These are phyloP conservation scores for Zootoca vivipara DNA, from an alignment of 2,113 vertebrate genomes.

Conservation along the genomic window DNA sequence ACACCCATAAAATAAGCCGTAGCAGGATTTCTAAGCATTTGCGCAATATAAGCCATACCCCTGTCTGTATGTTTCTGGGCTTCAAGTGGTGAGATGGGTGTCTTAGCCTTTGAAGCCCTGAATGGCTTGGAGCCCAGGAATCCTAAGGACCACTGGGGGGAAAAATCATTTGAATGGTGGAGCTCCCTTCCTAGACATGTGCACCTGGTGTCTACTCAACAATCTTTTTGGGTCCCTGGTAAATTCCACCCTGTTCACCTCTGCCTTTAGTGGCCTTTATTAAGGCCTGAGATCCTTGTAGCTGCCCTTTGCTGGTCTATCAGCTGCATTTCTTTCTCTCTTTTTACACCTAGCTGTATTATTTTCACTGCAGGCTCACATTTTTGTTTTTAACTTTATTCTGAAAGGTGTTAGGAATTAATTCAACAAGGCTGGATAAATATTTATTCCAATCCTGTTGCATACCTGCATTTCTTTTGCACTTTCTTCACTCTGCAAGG, in stretches of 20 bases:
- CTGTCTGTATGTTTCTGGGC: not conserved
- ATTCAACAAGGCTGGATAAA: not conserved
- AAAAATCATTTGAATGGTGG: not conserved
- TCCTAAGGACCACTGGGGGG: too few species aligned
- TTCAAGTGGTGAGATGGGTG: not conserved
- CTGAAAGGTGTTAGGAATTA: not conserved
- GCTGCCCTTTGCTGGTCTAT: not conserved
- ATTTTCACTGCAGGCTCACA: not conserved
- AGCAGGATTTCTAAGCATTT: too few species aligned
- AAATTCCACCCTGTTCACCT: not conserved
- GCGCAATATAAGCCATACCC: too few species aligned
- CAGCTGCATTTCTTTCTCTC: too few species aligned
- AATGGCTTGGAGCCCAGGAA: not conserved
- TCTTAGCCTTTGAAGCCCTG: not conserved
- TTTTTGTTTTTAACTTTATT: not conserved
- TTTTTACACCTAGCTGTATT: not conserved
- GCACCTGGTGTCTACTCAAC: not conserved
- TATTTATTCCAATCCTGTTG: not conserved
- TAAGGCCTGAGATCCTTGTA: not conserved
- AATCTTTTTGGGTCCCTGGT: not conserved
- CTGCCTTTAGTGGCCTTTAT: not conserved
- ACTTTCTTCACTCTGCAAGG: constrained; percentile 26
- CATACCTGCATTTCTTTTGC: not conserved
- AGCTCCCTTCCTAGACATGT: not conserved
- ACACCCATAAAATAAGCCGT: too few species aligned